Conservation (phyloP, 2,113 vertebrate species). For the Pituophis catenifer region DNA sequence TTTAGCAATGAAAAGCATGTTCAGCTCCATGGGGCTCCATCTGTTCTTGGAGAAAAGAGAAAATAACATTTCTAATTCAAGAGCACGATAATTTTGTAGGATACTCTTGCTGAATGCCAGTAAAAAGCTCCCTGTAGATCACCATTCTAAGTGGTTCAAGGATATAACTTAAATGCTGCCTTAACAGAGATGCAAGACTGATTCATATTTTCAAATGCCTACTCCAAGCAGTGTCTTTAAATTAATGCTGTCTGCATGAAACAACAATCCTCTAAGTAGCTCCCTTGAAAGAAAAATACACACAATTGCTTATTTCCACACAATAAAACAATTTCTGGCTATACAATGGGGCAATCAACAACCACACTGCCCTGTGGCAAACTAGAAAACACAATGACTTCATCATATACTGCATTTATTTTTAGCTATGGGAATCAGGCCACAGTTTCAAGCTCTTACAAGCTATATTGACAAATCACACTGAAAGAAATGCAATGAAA, state of each 20-base stretch:
- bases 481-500: not conserved
- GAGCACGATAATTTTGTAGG: not conserved
- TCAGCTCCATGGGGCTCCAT: not conserved
- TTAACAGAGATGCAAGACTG: not conserved
- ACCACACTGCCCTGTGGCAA: not conserved
- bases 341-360: not conserved
- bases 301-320: not conserved
- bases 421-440: conserved; percentile 1
- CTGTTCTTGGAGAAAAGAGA: too few species aligned
- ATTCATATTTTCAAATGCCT: not conserved
- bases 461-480: not conserved
- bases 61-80: not conserved
- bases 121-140: not conserved
- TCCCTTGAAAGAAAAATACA: not conserved
- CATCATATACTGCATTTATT: not conserved
- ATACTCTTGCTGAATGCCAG: not conserved
- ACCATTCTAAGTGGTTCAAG: not conserved
- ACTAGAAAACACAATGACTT: not conserved
- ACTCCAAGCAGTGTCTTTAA: not conserved
- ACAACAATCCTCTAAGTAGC: not conserved
- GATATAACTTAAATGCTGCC: not conserved
- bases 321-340: not conserved
- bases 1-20: not conserved
- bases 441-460: not conserved
- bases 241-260: not conserved